Conservation (phyloP, 2,113 vertebrate genomes). For the Sapajus apella region DNA sequence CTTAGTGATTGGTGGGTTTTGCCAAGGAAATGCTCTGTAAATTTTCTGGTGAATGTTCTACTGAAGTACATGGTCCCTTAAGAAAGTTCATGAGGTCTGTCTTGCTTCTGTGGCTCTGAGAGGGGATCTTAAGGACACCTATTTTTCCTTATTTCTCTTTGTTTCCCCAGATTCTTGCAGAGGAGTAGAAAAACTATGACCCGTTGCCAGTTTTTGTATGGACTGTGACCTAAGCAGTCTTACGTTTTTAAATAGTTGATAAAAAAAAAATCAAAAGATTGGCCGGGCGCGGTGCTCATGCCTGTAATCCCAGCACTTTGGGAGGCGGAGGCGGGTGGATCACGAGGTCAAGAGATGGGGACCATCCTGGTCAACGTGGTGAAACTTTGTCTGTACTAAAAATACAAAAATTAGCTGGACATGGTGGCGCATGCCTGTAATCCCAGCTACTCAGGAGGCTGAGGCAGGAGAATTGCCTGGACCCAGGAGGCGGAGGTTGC, state of each 20-base stretch:
- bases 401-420: too few relatives aligned
- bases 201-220: too few relatives aligned
- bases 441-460: too few relatives aligned
- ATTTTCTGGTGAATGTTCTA: background rate
- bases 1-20: background rate
- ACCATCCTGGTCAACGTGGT: too few relatives aligned
- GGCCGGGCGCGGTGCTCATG: too few relatives aligned
- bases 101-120: background rate
- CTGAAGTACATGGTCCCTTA: background rate
- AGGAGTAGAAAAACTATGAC: background rate
- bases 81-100: background rate
- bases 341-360: too few relatives aligned
- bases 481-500: too few relatives aligned
- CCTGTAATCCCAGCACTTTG: too few relatives aligned
- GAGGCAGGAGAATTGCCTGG: too few relatives aligned
- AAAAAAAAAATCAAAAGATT: background rate
- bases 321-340: too few relatives aligned
- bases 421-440: too few relatives aligned
- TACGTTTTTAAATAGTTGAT: background rate
- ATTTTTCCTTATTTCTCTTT: background rate
- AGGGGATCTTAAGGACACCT: background rate
- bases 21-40: background rate
- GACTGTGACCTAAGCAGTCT: background rate
- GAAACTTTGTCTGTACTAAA: too few relatives aligned
- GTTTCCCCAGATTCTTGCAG: background rate